Evolutionary conservation across 2,888 invertebrate species (phyloP), one percentile per base, ranked within the genome.

Genomic region (Meliscaeva auricollis): DNA sequence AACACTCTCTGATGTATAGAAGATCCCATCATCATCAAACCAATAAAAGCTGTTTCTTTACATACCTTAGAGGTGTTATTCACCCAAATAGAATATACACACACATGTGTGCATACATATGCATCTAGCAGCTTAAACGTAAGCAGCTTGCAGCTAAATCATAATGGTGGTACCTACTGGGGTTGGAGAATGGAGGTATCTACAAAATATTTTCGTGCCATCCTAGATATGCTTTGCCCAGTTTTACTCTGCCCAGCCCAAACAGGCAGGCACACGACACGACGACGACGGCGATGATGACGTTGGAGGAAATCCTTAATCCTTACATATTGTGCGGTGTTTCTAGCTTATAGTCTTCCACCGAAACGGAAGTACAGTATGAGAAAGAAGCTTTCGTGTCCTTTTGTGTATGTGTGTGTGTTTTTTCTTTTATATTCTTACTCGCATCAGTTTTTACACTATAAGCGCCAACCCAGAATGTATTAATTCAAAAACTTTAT

Each of bases 331-430:
- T 80, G 60, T 70, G 32, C 41, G 64, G 56, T 17, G 22, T 22
- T n/a, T 30, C 41, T 62, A 32, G 52, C 44, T 77, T 52, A 54
- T 32, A 44, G 15, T 52, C 35, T 82, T 66, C 66, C 32, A 60
- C 46, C 35, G 15, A 56, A 76, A n/a, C 76, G 75, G 76, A 75
- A 69, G 58, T 9, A 38, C 56, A 69, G 69, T 62, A 62, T 50
- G 66, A 52, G 77, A 50, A 73, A 72, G 44, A 73, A 72, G 44
- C 72, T 68, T 72, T 68, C 72, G 60, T 72, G 46, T 60, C 30
- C 52, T 58, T 44, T 52, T 77, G 64, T 66, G n/a, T n/a, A n/a
- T 62, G 26, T n/a, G 62, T 22, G 60, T 32, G 2, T 26, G 2
- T 26, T 26, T 26, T 26, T 26, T 26, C 26, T 26, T 26, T 26